A percentile compares a stretch with the other conserved stretches of the same genome.
Conservation (phyloP, 1,140 invertebrate species). For the Macrotrachela quadricornifera region DNA sequence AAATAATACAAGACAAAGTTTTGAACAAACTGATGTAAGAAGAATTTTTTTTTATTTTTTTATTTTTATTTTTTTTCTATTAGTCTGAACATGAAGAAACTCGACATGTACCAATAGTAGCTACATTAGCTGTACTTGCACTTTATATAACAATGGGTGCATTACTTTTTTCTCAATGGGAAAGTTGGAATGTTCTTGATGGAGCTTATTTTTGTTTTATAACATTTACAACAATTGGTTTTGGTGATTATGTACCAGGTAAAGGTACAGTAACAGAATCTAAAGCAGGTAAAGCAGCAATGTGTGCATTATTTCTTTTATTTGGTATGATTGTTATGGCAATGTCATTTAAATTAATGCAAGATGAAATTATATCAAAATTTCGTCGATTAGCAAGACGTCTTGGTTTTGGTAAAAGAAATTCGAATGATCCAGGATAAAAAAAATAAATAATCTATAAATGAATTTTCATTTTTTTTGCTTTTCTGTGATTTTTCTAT, state of each 20-base stretch:
- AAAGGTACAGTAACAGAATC: slow-evolving; percentile 26
- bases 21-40: too few relatives aligned
- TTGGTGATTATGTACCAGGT: slow-evolving; percentile 12
- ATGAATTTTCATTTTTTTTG: too few relatives aligned
- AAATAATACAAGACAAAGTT: too few relatives aligned
- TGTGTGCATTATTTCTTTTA: slow-evolving; percentile 7
- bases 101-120: slow-evolving; percentile 48
- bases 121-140: slow-evolving; percentile 40
- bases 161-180: slow-evolving; percentile 11
- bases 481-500: too few relatives aligned
- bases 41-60: too few relatives aligned
- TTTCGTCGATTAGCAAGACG: too few relatives aligned
- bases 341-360: slow-evolving; percentile 9
- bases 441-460: too few relatives aligned
- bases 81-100: neutral
- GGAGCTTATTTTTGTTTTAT: slow-evolving; percentile 37
- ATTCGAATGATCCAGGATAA: too few relatives aligned
- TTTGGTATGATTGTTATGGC: slow-evolving; percentile 11
- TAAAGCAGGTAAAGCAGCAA: slow-evolving; percentile 2
- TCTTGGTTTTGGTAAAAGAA: too few relatives aligned
- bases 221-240: slow-evolving; percentile 31
- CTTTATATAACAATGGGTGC: slow-evolving; percentile 10
- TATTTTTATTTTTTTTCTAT: too few relatives aligned
- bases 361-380: too few relatives aligned
- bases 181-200: slow-evolving; percentile 10